Conservation (phyloP, 2,797 vertebrate genomes). For the Erethizon dorsatum region DNA sequence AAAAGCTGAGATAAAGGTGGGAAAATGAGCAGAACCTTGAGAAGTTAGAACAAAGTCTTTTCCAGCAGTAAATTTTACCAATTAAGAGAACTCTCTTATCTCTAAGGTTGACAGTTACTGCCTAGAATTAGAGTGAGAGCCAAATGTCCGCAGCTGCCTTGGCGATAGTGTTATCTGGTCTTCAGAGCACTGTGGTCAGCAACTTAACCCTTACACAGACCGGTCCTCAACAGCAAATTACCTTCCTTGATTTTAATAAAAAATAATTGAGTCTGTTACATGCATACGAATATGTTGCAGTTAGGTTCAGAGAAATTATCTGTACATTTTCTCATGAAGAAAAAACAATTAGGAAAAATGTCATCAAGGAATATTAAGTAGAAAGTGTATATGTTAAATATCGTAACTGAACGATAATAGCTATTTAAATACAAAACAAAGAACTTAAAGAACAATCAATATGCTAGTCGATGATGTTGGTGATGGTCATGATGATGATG, state of each 20-base stretch:
- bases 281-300: neutral
- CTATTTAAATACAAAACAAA: neutral
- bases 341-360: slow-evolving; percentile 17
- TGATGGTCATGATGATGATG: neutral
- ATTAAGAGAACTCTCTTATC: neutral
- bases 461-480: neutral
- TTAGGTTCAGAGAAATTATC: neutral
- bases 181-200: neutral
- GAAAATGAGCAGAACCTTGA: neutral
- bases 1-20: neutral
- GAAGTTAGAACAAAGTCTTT: neutral
- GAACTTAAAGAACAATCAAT: neutral
- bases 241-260: neutral
- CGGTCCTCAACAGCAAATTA: neutral
- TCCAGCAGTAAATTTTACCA: neutral
- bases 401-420: neutral
- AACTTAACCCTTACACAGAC: neutral
- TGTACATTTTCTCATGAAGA: slow-evolving; percentile 19
- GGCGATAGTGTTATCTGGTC: neutral
- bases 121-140: neutral
- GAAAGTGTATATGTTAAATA: neutral
- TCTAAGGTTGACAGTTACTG: neutral
- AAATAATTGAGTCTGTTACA: neutral
- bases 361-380: neutral
- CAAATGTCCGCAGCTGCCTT: neutral